phyloP scores from a whole-genome alignment of 2,113 vertebrate genomes.

The Plecturocebus donacophilus region DNA sequence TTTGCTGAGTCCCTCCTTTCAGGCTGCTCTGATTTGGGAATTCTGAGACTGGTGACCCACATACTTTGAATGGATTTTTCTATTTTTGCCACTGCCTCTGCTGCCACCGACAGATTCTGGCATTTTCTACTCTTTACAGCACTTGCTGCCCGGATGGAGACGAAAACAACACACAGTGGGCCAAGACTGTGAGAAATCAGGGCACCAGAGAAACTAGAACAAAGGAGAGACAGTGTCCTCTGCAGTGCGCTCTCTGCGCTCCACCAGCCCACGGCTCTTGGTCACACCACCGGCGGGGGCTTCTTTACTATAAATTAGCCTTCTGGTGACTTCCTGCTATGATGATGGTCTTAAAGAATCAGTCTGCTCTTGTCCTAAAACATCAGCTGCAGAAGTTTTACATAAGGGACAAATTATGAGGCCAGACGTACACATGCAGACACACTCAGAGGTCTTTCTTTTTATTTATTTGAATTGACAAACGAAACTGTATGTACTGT shows the following conservation, averaged over 20 bases:
- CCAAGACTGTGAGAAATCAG: conserved; percentile 17
- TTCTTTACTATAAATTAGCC: background rate
- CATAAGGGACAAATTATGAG: accelerated
- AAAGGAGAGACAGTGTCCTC: background rate
- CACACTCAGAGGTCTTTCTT: accelerated
- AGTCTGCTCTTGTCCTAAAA: background rate
- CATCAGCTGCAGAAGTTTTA: too few relatives aligned
- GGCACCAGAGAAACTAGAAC: conserved; percentile 50
- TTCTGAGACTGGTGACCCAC: conserved; percentile 41
- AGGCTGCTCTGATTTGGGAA: background rate
- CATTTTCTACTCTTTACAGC: conserved; percentile 64
- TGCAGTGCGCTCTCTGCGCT: accelerated
- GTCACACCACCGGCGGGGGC: accelerated
- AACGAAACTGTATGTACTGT: background rate
- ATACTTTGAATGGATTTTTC: conserved; percentile 42
- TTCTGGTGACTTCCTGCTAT: background rate
- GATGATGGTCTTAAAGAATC: background rate
- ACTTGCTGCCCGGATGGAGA: conserved; percentile 63
- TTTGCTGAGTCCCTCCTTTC: background rate
- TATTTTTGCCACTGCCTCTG: conserved; percentile 69
- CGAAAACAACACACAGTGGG: conserved; percentile 12
- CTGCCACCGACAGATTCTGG: conserved; percentile 54
- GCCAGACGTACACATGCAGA: background rate
- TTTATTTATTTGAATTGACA: background rate
- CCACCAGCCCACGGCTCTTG: background rate